Percentiles rank a stretch among this genome's conserved stretches.
These are phyloP conservation scores for Aphelinus certus DNA, from an alignment of 1,140 invertebrate species.

Conservation along the genomic window DNA sequence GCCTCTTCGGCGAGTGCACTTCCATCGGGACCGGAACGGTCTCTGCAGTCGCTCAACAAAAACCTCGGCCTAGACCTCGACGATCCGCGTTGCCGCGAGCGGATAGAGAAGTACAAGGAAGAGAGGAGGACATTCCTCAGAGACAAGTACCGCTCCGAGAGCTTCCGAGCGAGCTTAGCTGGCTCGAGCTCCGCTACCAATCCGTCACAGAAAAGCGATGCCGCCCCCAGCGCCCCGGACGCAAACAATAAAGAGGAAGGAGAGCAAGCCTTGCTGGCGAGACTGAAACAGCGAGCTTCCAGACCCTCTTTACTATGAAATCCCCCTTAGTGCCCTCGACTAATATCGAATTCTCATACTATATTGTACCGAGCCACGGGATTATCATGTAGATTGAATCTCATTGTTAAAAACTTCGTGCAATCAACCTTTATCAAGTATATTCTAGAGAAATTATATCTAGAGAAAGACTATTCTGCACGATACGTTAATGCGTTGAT, in stretches of 20 bases:
- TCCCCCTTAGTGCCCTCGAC: background rate
- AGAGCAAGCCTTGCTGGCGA: conserved; percentile 60
- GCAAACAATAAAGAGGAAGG: conserved; percentile 54
- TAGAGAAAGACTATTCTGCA: conserved; percentile 28
- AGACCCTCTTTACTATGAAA: conserved; percentile 55
- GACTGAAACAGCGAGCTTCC: conserved; percentile 63
- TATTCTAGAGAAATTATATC: conserved; percentile 28
- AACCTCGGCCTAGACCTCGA: conserved; percentile 63
- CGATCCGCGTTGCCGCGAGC: conserved; percentile 72
- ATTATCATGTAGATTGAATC: conserved; percentile 20
- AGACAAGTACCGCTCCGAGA: conserved; percentile 87
- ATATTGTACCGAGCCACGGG: conserved; percentile 34
- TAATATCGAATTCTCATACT: conserved; percentile 4
- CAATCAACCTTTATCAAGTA: conserved; percentile 38
- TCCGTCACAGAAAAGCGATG: background rate
- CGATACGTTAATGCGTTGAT: conserved; percentile 30
- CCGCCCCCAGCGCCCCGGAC: background rate
- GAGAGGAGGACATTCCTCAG: conserved; percentile 85
- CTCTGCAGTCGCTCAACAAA: conserved; percentile 6
- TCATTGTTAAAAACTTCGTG: conserved; percentile 38
- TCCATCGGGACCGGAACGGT: conserved; percentile 34
- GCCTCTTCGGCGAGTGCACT: conserved; percentile 49
- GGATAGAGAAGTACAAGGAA: conserved; percentile 92
- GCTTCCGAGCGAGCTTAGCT: conserved; percentile 69
- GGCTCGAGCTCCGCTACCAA: conserved; percentile 1